Conservation (phyloP, 2,797 vertebrate species). For the Champsocephalus esox region DNA sequence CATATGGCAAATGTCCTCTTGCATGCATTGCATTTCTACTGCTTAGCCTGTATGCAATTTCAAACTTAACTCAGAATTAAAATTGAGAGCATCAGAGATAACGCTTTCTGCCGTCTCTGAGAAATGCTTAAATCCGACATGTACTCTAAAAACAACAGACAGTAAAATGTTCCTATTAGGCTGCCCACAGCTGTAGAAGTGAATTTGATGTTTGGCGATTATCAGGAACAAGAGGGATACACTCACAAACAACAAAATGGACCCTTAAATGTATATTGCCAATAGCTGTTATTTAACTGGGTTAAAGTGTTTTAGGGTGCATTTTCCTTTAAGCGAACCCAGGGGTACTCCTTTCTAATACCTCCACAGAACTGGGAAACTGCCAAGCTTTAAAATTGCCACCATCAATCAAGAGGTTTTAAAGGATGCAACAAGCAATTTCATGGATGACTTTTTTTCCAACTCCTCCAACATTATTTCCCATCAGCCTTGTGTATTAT, state of each 20-base stretch:
- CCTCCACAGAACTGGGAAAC: slow-evolving; percentile 70
- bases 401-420: slow-evolving; percentile 81
- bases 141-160: background rate
- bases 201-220: slow-evolving; percentile 14
- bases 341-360: slow-evolving; percentile 66
- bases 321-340: slow-evolving; percentile 55
- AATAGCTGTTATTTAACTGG: slow-evolving; percentile 56
- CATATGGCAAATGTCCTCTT: background rate
- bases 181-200: slow-evolving; percentile 7
- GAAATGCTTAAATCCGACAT: slow-evolving; percentile 8
- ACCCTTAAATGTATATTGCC: slow-evolving; percentile 45
- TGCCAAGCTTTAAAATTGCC: slow-evolving; percentile 81
- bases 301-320: slow-evolving; percentile 56
- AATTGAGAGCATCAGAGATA: background rate
- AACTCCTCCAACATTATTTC: slow-evolving; percentile 75
- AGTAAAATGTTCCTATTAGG: background rate
- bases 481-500: slow-evolving; percentile 62
- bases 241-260: slow-evolving; percentile 26
- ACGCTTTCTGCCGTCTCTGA: background rate
- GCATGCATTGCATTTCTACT: background rate
- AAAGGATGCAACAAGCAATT: slow-evolving; percentile 79
- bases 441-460: slow-evolving; percentile 74
- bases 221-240: slow-evolving; percentile 27
- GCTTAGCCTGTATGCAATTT: slow-evolving; percentile 4
- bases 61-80: background rate